Conservation (phyloP, 2,888 invertebrate species). For the Mesorhabditis sp. region DNA sequence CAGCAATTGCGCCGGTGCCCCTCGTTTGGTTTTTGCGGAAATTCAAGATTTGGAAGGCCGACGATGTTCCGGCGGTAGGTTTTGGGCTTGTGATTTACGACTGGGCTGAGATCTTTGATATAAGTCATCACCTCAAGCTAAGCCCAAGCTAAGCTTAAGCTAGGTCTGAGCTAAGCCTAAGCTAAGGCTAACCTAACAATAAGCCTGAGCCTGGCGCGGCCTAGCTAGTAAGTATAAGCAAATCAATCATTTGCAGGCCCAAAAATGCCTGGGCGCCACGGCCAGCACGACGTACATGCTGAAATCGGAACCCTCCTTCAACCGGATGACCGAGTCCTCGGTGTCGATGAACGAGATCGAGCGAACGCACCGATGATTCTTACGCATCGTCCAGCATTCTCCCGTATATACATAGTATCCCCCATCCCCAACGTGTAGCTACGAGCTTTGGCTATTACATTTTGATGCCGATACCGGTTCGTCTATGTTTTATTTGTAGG, state of each 20-base stretch:
- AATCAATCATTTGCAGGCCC: constrained; percentile 68
- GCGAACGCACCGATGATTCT: constrained; percentile 11
- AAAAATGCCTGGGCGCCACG: constrained; percentile 84
- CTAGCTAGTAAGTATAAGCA: not conserved
- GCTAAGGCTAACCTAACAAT: not conserved
- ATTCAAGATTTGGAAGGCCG: constrained; percentile 82
- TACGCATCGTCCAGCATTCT: no score
- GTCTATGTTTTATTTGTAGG: no score
- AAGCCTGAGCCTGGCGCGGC: not conserved
- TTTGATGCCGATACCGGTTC: no score
- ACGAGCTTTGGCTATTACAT: no score
- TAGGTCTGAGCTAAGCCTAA: constrained; percentile 1
- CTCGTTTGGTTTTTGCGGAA: constrained; percentile 78
- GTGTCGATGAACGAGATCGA: constrained; percentile 31
- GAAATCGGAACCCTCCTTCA: constrained; percentile 61
- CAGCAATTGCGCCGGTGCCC: constrained; percentile 70
- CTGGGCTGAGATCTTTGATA: not conserved
- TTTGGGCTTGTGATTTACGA: constrained; percentile 9
- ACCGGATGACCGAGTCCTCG: constrained; percentile 51
- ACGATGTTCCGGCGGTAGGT: constrained; percentile 72
- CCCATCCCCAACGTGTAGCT: no score
- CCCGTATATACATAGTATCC: no score
- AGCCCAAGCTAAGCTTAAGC: not conserved
- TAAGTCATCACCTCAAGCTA: not conserved
- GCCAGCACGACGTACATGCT: constrained; percentile 92